Evolutionary conservation across 2,888 invertebrate genomes (phyloP).

Genomic region (Dermolepida albohirtum): DNA sequence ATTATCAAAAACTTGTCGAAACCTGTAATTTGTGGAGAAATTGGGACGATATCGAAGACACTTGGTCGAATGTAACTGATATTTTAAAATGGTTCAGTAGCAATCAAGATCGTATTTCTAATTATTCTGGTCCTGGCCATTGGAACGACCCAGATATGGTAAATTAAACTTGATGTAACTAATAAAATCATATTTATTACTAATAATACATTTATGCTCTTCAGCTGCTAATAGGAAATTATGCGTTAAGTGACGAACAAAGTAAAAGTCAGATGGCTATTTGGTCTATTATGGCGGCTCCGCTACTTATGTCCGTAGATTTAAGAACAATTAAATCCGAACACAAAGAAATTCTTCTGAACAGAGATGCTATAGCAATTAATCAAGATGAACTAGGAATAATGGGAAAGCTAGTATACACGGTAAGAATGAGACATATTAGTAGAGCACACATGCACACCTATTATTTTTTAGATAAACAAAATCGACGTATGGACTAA

Average conservation of each 20-base stretch:
- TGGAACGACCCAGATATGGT: conserved; percentile 85
- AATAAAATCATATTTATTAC: conserved; percentile 51
- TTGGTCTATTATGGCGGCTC: conserved; percentile 80
- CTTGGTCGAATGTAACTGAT: conserved; percentile 70
- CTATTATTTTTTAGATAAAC: conserved; percentile 46
- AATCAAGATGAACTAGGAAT: conserved; percentile 77
- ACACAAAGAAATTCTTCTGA: conserved; percentile 72
- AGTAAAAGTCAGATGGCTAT: conserved; percentile 79
- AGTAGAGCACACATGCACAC: background rate
- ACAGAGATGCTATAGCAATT: conserved; percentile 72
- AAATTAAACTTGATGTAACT: conserved; percentile 50
- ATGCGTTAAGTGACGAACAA: conserved; percentile 76
- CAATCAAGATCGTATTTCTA: conserved; percentile 71
- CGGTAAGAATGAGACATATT: conserved; percentile 55
- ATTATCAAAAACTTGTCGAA: conserved; percentile 70
- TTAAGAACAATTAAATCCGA: conserved; percentile 70
- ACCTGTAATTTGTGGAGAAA: conserved; percentile 79
- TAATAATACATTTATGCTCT: conserved; percentile 43
- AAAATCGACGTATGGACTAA: conserved; percentile 71
- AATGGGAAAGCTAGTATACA: conserved; percentile 69
- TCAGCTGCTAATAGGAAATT: conserved; percentile 72
- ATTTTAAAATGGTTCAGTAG: conserved; percentile 75
- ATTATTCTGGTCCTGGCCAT: conserved; percentile 75
- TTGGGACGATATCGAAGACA: conserved; percentile 76
- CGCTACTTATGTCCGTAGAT: conserved; percentile 79